These are phyloP conservation scores for Glyphotaelius pellucidus DNA, from an alignment of 2,888 invertebrate species.

Conservation along the genomic window DNA sequence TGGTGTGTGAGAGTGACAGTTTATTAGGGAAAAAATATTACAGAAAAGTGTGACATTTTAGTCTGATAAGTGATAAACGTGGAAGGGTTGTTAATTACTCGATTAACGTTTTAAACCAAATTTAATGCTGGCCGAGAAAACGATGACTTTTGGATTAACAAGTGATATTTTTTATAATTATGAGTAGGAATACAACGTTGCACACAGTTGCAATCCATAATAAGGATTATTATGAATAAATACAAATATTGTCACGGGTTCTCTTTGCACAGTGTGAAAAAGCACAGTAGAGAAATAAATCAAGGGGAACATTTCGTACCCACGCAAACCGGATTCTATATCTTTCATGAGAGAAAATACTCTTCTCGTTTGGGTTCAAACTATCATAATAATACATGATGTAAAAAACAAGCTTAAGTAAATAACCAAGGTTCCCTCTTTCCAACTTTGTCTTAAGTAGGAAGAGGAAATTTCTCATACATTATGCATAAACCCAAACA, in stretches of 20 bases:
- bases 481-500: conserved; percentile 27
- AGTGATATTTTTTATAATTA: too few species aligned
- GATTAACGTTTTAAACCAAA: too few species aligned
- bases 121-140: too few species aligned
- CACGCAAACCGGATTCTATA: background rate
- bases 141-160: too few species aligned
- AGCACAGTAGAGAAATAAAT: background rate
- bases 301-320: background rate
- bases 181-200: too few species aligned
- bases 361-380: background rate
- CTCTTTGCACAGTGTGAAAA: background rate
- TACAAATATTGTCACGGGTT: background rate
- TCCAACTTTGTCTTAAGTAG: background rate
- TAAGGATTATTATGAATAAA: background rate
- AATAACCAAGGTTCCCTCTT: background rate
- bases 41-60: background rate
- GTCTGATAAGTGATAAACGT: background rate
- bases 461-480: conserved; percentile 29
- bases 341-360: background rate
- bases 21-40: too few species aligned
- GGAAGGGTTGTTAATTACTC: too few species aligned
- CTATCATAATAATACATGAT: background rate
- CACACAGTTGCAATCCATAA: too few species aligned
- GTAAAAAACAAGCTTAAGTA: background rate
- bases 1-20: too few species aligned